These are phyloP conservation scores for Oasisia sp. DNA, from an alignment of 2,888 invertebrate genomes.

Conservation along the genomic window DNA sequence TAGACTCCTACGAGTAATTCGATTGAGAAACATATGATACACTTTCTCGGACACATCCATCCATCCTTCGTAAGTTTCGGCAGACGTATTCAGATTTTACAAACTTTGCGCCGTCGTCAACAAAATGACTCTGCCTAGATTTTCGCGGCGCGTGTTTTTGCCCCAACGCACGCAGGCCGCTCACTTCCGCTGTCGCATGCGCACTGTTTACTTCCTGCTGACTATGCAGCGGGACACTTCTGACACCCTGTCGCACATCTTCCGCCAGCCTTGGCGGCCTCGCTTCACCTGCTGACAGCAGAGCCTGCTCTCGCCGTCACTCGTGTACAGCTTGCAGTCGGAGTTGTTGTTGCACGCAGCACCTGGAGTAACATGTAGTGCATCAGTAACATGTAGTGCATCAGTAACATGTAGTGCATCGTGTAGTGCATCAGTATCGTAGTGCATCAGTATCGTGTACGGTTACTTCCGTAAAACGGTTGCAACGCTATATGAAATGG, in stretches of 20 bases:
- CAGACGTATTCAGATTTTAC: neutral
- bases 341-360: conserved; percentile 26
- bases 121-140: neutral
- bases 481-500: too few relatives aligned
- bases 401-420: neutral
- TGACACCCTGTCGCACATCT: conserved; percentile 35
- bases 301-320: conserved; percentile 21
- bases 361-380: conserved; percentile 21
- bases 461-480: too few relatives aligned
- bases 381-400: neutral
- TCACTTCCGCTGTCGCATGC: neutral
- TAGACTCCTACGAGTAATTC: neutral
- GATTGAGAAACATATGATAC: neutral
- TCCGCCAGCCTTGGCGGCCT: conserved; percentile 31
- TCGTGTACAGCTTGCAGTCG: conserved; percentile 27
- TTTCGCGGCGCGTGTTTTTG: neutral
- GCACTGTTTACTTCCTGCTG: conserved; percentile 14
- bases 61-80: neutral
- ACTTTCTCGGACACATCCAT: neutral
- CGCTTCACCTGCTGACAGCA: conserved; percentile 36
- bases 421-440: too few relatives aligned
- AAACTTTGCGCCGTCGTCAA: neutral
- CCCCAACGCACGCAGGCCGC: neutral
- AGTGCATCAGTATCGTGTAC: neutral
- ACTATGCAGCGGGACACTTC: conserved; percentile 32